phyloP scores from a whole-genome alignment of 2,797 vertebrate genomes.

The Gobionotothen gibberifrons region DNA sequence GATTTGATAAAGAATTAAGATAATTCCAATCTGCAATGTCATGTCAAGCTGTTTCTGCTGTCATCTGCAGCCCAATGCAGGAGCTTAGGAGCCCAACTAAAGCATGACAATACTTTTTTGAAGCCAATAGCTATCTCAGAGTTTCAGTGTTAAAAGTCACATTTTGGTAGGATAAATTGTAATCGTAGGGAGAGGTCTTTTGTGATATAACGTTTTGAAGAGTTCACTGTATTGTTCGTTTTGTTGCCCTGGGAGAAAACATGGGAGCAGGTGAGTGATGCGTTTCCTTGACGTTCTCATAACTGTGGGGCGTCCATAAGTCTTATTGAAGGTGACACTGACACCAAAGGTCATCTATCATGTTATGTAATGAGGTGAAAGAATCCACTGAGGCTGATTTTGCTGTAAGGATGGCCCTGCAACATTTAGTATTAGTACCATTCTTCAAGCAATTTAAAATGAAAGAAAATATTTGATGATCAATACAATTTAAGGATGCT shows the following conservation, averaged over 20 bases:
- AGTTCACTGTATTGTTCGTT: too few species aligned
- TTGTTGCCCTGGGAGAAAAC: slow-evolving; percentile 33
- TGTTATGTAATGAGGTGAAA: slow-evolving; percentile 56
- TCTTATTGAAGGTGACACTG: slow-evolving; percentile 62
- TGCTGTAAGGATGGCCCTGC: not conserved
- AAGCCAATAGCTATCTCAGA: too few species aligned
- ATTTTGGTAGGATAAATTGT: too few species aligned
- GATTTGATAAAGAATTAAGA: too few species aligned
- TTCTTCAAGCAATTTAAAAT: not conserved
- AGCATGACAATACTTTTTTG: too few species aligned
- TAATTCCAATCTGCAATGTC: too few species aligned
- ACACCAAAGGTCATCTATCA: slow-evolving; percentile 66
- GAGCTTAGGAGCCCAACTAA: too few species aligned
- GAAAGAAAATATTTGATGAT: not conserved
- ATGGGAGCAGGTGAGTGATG: slow-evolving; percentile 41
- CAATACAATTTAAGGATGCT: not conserved
- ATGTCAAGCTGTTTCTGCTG: too few species aligned
- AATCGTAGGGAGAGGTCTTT: too few species aligned
- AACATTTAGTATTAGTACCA: not conserved
- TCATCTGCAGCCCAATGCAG: too few species aligned
- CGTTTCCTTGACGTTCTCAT: slow-evolving; percentile 50
- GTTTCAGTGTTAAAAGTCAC: too few species aligned
- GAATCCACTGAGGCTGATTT: slow-evolving; percentile 1
- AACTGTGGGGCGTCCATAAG: slow-evolving; percentile 54
- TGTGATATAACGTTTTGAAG: too few species aligned